Base-by-base conservation (phyloP, 2,888 invertebrate species). In the Mamestra brassicae region DNA sequence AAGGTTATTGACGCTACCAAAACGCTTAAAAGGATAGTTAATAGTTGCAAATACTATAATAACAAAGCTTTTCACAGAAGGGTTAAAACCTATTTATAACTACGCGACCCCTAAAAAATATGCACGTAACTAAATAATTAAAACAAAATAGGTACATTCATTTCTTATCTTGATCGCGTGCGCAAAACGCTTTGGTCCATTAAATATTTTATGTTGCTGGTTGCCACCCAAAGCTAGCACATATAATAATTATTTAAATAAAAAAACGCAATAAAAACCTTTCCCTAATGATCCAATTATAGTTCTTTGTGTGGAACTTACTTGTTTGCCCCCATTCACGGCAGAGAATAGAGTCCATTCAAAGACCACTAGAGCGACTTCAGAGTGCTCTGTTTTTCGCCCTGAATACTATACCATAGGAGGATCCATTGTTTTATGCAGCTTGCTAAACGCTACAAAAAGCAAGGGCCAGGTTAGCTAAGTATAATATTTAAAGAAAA, bases 261-360 rank as follows among this genome's bases (percentile, higher is more conserved):
- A 58, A 17, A 66, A 52, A 62, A 11, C 15, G 26, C 11, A 54
- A 36, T 36, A 60, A 47, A 58, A 74, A 66, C 45, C 61, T 60
- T 77, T 77, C 42, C 55, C 55, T 83, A 72, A 79, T 80, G 71
- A 83, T 57, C 76, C 80, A 70, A 75, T 83, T 78, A 82, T 52
- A 70, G 17, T 75, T 75, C 71, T 75, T 79, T 75, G 75, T 81
- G 50, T 63, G 71, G 57, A 75, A 60, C 10, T 70, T 63, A 67
- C 79, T 79, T 70, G 80, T 57, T 83, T 72, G 66, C 13, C 54
- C 38, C 38, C 62, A 75, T 78, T 82, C 71, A 71, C 50, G 65
- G 54, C 17, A 58, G n/a, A 71, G 79, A 79, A 69, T 79, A 66
- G 69, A 57, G 52, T n/a, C 47, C 61, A 17, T 38, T 74, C 52